Evolutionary conservation across 2,888 invertebrate genomes (phyloP), one percentile per base, ranked within the genome.

Genomic region (Parnassius smintheus): DNA sequence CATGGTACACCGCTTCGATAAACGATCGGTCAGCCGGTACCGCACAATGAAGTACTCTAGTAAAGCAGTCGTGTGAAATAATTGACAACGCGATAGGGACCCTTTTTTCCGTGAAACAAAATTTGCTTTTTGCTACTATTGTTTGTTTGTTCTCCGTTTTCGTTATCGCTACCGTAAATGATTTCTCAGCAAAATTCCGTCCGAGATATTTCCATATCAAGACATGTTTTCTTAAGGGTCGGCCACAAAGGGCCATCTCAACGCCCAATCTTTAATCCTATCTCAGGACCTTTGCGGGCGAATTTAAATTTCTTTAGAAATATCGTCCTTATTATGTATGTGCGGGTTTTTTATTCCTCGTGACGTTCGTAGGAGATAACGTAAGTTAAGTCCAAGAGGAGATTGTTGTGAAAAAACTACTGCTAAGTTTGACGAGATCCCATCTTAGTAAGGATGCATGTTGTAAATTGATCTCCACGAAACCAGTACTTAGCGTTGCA

Each of bases 231-330:
- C 91, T 91, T 90, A 89, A 91, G 91, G 91, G 91, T 88, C 88
- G 84, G 72, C 89, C 88, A 91, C 91, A 91, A 91, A 91, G 89
- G 89, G 88, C 90, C 91, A 91, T 91, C 91, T 90, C 85, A 79
- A 79, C 85, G 81, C 86, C 90, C 91, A 91, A 91, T 91, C 91
- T 91, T 91, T 91, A 91, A 91, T 91, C 91, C 91, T 91, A 91
- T 91, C 91, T 91, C 82, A 89, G 82, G 88, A 91, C 91, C 91
- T 91, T 91, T 91, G 91, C 91, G 88, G 88, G 91, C 87, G 80
- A 91, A 91, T 91, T 91, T 91, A 91, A 91, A 91, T 91, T 91
- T 91, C 91, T 91, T 91, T 91, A 91, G 91, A 91, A 91, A 91
- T 91, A 91, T 91, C 91, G 89, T 85, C 86, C 85, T 91, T 91